Base-by-base conservation (phyloP, 2,797 vertebrate species). In the Cygnus olor region DNA sequence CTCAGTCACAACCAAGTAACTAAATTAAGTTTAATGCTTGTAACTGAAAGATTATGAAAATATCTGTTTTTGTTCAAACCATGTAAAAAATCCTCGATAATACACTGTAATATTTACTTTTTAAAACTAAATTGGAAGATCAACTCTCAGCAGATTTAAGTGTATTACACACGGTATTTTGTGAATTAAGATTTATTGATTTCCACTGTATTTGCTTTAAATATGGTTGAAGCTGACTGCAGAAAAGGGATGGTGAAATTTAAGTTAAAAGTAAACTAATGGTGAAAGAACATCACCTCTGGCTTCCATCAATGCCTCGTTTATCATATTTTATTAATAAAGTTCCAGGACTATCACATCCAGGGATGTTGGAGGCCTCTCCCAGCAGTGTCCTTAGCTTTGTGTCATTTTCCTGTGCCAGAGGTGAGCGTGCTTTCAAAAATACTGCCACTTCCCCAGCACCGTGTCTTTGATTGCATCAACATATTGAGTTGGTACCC, bases 381-480 rank as follows among this genome's bases (percentile, higher is more conserved):
- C 98, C 97, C 97, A 96, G 96, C 98, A 98, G 96, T 98, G 98
- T 98, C 98, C 97, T 98, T 98, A 95, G 96, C 95, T 96, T 97
- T 98, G 98, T 97, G 98, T 98, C 98, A 98, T 98, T 99, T 98
- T 98, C 98, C 98, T 98, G 97, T 98, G 98, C 99, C 98, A 99
- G 98, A 99, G 98, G 98, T 98, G 98, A 99, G 99, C 99, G 99
- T 99, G 99, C 99, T 98, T 99, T 98, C 99, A 99, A 99, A 99
- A 99, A 99, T 99, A 99, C 99, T 99, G 99, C 99, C 99, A 99
- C 98, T 99, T 99, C 74, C 99, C 99, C 96, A 99, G 99, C 98
- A 99, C 99, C 98, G 99, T 99, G 99, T 99, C 99, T 98, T 99
- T 99, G 99, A 99, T 99, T 98, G 99, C 99, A 98, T 99, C 99